Evolutionary conservation across 2,888 invertebrate genomes (phyloP).

Genomic region (Yponomeuta malinellus): DNA sequence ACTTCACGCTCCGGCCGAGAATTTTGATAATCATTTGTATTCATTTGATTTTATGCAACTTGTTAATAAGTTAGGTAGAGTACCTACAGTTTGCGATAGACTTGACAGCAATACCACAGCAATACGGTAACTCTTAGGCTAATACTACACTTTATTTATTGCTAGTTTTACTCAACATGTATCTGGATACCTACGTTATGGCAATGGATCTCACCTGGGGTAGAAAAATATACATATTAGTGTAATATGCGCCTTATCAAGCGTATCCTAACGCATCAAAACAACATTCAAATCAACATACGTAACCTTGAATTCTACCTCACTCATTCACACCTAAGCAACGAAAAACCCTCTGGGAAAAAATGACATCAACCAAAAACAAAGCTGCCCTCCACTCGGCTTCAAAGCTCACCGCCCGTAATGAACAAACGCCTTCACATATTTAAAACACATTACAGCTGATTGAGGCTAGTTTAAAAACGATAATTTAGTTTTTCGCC

Average conservation of each 20-base stretch:
- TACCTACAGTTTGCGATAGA: not conserved
- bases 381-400: slow-evolving; percentile 17
- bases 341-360: slow-evolving; percentile 16
- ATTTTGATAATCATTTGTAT: not conserved
- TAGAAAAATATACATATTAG: too few species aligned
- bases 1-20: not conserved
- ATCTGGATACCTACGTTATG: too few species aligned
- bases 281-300: not conserved
- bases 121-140: too few species aligned
- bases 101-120: too few species aligned
- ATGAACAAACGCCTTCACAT: slow-evolving; percentile 37
- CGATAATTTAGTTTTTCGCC: slow-evolving; percentile 20
- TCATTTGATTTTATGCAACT: not conserved
- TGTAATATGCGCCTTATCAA: too few species aligned
- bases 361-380: slow-evolving; percentile 26
- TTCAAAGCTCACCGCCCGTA: slow-evolving; percentile 42
- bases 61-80: not conserved
- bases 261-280: not conserved
- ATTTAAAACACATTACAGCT: slow-evolving; percentile 52
- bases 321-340: not conserved
- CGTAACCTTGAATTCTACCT: not conserved
- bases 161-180: too few species aligned
- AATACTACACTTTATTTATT: too few species aligned
- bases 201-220: too few species aligned
- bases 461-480: slow-evolving; percentile 41